phyloP scores from a whole-genome alignment of 2,797 vertebrate species.

The Hoplostethus atlanticus region DNA sequence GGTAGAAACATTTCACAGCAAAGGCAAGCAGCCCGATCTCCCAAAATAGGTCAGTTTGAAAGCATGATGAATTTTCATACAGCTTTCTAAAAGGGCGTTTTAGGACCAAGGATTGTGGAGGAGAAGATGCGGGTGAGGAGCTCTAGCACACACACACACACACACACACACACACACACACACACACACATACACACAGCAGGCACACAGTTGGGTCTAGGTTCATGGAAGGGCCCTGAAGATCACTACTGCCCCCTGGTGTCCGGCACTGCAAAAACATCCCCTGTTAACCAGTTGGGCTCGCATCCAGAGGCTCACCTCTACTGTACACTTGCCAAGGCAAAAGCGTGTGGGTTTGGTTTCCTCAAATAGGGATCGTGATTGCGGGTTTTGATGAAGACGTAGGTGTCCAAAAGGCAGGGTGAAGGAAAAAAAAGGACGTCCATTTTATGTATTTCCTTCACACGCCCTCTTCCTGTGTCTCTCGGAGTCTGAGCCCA shows the following conservation, averaged over 20 bases:
- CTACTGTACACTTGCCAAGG: slow-evolving; percentile 51
- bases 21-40: slow-evolving; percentile 69
- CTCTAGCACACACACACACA: slow-evolving; percentile 30
- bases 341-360: slow-evolving; percentile 62
- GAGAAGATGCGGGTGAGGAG: slow-evolving; percentile 71
- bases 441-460: slow-evolving; percentile 27
- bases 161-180: slow-evolving; percentile 14
- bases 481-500: slow-evolving; percentile 55
- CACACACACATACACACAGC: slow-evolving; percentile 33
- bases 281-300: background rate
- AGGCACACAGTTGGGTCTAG: slow-evolving; percentile 25
- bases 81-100: slow-evolving; percentile 69
- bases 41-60: slow-evolving; percentile 81
- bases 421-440: slow-evolving; percentile 55
- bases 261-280: slow-evolving; percentile 37
- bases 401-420: slow-evolving; percentile 59
- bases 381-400: slow-evolving; percentile 43
- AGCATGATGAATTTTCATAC: slow-evolving; percentile 71
- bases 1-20: slow-evolving; percentile 30
- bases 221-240: slow-evolving; percentile 57
- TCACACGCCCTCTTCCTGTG: slow-evolving; percentile 42
- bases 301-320: slow-evolving; percentile 41
- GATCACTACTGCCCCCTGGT: slow-evolving; percentile 79
- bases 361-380: slow-evolving; percentile 61
- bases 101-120: slow-evolving; percentile 66